Evolutionary conservation across 2,888 invertebrate species (phyloP).

Genomic region (Autographa pulchrina): DNA sequence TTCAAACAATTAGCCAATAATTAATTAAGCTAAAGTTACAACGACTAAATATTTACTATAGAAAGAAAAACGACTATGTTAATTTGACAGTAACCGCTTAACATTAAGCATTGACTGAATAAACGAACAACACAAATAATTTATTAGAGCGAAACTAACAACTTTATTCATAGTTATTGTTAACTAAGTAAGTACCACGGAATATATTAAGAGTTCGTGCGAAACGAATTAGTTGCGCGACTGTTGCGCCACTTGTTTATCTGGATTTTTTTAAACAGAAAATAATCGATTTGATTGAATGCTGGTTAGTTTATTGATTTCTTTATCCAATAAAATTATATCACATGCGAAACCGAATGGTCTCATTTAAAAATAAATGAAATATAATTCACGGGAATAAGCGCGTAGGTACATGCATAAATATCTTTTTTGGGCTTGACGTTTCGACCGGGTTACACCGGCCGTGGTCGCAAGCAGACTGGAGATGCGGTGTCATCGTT

Average conservation of each 20-base stretch:
- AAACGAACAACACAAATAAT: slow-evolving; percentile 41
- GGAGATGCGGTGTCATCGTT: too few relatives aligned
- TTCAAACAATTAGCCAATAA: slow-evolving; percentile 19
- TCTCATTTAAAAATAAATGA: background rate
- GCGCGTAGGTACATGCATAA: too few relatives aligned
- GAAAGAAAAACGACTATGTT: slow-evolving; percentile 30
- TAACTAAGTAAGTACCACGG: slow-evolving; percentile 34
- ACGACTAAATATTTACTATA: slow-evolving; percentile 29
- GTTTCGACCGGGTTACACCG: too few relatives aligned
- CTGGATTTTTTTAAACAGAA: background rate
- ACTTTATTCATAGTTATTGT: slow-evolving; percentile 45
- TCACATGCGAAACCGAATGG: background rate
- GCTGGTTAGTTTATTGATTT: background rate
- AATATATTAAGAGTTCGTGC: slow-evolving; percentile 46
- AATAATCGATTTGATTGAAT: background rate
- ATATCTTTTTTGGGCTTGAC: too few relatives aligned
- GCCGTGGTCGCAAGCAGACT: too few relatives aligned
- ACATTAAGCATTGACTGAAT: slow-evolving; percentile 27
- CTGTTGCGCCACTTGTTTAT: slow-evolving; percentile 26
- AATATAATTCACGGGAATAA: too few relatives aligned
- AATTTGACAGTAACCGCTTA: slow-evolving; percentile 31
- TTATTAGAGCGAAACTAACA: slow-evolving; percentile 60
- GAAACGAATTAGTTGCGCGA: slow-evolving; percentile 37
- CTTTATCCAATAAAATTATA: background rate
- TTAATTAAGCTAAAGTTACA: slow-evolving; percentile 30